Conservation (phyloP, 2,797 vertebrate species). For the Pantherophis vulpinus region DNA sequence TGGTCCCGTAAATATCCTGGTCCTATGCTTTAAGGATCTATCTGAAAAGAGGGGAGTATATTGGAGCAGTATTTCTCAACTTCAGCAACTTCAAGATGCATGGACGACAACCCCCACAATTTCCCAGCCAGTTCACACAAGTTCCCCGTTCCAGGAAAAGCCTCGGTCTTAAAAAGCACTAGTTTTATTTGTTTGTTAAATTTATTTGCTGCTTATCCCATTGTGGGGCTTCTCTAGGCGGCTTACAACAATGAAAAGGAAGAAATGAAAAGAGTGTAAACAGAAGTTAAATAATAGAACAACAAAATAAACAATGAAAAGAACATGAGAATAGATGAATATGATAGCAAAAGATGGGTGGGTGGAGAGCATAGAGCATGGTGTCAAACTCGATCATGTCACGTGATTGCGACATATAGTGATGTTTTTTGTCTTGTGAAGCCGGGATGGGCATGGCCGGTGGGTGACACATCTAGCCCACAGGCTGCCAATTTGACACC, state of each 20-base stretch:
- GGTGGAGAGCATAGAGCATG: not conserved
- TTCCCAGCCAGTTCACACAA: not conserved
- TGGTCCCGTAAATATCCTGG: too few species aligned
- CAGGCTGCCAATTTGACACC: too few species aligned
- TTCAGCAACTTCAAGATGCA: not conserved
- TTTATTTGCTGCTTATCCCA: not conserved
- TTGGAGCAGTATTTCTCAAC: not conserved
- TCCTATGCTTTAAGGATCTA: too few species aligned
- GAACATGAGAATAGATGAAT: not conserved
- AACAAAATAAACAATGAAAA: not conserved
- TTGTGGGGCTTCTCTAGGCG: not conserved
- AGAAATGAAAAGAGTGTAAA: not conserved
- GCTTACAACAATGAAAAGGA: not conserved
- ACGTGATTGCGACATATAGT: fast-evolving
- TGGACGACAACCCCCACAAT: not conserved
- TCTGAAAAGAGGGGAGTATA: not conserved
- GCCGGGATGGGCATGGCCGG: too few species aligned
- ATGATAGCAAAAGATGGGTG: not conserved
- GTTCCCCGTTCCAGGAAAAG: not conserved
- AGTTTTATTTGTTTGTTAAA: not conserved
- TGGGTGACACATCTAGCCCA: too few species aligned
- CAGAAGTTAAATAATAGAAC: not conserved
- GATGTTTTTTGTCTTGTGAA: too few species aligned
- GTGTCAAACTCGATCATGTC: too few species aligned
- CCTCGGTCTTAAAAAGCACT: not conserved